Base-by-base conservation (phyloP, 2,797 vertebrate genomes). In the Trachurus trachurus region DNA sequence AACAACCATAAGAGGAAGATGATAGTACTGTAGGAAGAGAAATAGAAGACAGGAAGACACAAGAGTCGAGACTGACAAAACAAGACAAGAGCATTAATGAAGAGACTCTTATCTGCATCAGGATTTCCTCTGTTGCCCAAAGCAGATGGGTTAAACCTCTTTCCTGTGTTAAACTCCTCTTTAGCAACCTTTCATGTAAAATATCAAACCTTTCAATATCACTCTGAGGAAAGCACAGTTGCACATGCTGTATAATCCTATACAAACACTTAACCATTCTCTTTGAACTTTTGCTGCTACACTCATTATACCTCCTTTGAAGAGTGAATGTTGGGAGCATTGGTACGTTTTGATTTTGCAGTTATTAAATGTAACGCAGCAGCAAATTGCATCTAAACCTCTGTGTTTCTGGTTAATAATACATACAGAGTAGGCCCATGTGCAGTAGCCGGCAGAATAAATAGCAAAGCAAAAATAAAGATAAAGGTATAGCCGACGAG, bases 231-330 rank as follows among this genome's bases (percentile, higher is more conserved):
- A 88, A 86, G 89, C 87, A 82, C 83, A 90, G 78, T 87, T 91
- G 86, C 87, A 89, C 82, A 52, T 62, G 78, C 84, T 37, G 89
- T 92, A 84, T 88, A 86, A 87, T 87, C 89, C 90, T 86, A 93
- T 88, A 94, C 85, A 95, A 95, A 95, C 91, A 95, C 93, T 95
- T 85, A 86, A 70, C 77, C 82, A 96, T 94, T 96, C 94, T 90
- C 92, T 95, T 95, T 96, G 94, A 96, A 95, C 94, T 93, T 93
- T 85, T 26, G 78, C 85, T 61, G 90, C 88, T 86, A 83, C 74
- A 81, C 90, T 95, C 92, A 95, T 95, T 96, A 95, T 66, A 74
- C 74, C 73, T 86, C 88, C 94, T 95, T 95, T 95, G 94, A 95
- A 96, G 94, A 92, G 84, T 77, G 90, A 80, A 93, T 89, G 91